Conservation (phyloP, 2,113 vertebrate species). For the Alaudala cheleensis region DNA sequence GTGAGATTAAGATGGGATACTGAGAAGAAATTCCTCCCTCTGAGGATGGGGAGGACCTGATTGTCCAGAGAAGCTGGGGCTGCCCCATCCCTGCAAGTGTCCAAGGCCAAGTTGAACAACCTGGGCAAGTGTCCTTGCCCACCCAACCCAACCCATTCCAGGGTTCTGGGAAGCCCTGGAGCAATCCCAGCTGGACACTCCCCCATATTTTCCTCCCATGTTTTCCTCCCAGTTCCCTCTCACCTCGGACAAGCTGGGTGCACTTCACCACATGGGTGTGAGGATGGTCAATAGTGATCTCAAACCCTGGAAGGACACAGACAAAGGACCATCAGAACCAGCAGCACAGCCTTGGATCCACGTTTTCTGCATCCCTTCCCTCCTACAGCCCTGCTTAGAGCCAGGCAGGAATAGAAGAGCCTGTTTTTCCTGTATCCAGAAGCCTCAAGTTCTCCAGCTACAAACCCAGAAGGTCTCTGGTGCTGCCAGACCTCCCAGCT, state of each 20-base stretch:
- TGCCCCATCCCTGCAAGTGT: not conserved
- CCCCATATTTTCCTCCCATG: not conserved
- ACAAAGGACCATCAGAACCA: not conserved
- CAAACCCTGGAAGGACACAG: slow-evolving; percentile 84
- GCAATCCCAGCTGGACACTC: not conserved
- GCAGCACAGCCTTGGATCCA: not conserved
- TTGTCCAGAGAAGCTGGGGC: not conserved
- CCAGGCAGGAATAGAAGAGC: not conserved
- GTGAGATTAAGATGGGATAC: not conserved
- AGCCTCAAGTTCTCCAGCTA: slow-evolving; percentile 8
- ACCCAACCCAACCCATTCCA: not conserved
- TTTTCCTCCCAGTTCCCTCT: not conserved
- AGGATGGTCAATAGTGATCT: slow-evolving; percentile 97
- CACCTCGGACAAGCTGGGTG: slow-evolving; percentile 95
- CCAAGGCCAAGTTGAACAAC: not conserved
- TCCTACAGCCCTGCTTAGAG: not conserved
- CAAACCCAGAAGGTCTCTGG: not conserved
- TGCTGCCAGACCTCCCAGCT: slow-evolving; percentile 12
- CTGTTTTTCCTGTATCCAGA: not conserved
- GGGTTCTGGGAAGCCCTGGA: not conserved
- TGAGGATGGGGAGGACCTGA: not conserved
- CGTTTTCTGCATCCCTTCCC: not conserved
- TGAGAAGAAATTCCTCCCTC: not conserved
- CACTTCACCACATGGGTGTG: slow-evolving; percentile 99
- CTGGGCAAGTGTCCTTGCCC: not conserved